Evolutionary conservation across 2,797 vertebrate species (phyloP), one percentile per base, ranked within the genome.

Genomic region (Gallirallus australis): DNA sequence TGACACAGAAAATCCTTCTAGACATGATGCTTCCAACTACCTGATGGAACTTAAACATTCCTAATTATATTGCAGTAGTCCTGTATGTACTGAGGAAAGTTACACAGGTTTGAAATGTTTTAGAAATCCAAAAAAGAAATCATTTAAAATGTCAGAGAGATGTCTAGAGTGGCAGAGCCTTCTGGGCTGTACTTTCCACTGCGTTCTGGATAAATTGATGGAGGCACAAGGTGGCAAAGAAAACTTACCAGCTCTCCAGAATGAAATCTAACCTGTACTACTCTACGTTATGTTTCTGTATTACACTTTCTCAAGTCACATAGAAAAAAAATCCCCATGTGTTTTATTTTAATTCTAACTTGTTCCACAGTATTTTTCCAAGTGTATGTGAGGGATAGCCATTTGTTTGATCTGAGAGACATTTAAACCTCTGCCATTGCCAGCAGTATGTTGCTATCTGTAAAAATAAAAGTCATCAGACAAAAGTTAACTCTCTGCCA

Each of bases 401-500:
- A 60, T 83, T 81, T 82, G 33, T 86, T 79, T 79, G 47, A 79
- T 57, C 53, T 63, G 47, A 73, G 37, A 79, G 70, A 82, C 64
- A 82, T 35, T 63, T 82, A 92, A 91, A 89, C 21, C 30, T 88
- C 69, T 89, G 61, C 33, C 14, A 30, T 2, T 86, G 82, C 60
- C 64, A 42, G 60, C 73, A 68, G 57, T 57, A 60, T 25, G 68
- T 28, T 80, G 47, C 60, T 89, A 87, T 48, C 52, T 14, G 19
- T 48, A 89, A 86, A 80, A 93, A 89, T 52, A 92, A 79, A 94
- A 76, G 66, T 27, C 81, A 86, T 3, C 82, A 39, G 37, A 73
- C 71, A 78, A 56, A 91, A 88, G 82, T 89, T 93, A 86, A 90
- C 84, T 89, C 82, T 65, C 82, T 92, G 86, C 50, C 50, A 71